A percentile compares a stretch with the other conserved stretches of the same genome.
Evolutionary conservation across 92 coral and sea anemone genomes (phyloP).

Genomic region (Palythoa grandiflora): DNA sequence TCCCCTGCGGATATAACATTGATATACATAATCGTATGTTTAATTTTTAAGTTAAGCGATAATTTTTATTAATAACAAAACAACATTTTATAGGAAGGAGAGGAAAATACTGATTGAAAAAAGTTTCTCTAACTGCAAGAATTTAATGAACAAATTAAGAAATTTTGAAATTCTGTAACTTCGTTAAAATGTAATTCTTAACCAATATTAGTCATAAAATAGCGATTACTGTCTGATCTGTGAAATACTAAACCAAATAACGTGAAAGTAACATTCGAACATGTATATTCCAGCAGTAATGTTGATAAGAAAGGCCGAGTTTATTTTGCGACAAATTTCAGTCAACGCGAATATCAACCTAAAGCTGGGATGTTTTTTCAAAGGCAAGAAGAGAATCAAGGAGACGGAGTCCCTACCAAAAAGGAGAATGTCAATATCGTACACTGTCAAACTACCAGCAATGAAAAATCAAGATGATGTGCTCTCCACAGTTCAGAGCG

Average conservation of each 20-base stretch:
- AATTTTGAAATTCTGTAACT: background rate
- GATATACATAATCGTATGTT: too few relatives aligned
- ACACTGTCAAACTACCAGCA: slow-evolving; percentile 58
- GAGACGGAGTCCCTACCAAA: slow-evolving; percentile 17
- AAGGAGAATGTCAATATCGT: slow-evolving; percentile 67
- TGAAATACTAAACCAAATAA: background rate
- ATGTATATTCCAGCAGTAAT: background rate
- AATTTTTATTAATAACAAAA: too few relatives aligned
- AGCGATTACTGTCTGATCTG: background rate
- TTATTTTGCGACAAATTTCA: slow-evolving; percentile 41
- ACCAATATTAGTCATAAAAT: background rate
- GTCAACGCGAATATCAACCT: slow-evolving; percentile 36
- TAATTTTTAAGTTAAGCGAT: too few relatives aligned
- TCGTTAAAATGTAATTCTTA: background rate
- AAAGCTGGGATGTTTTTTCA: slow-evolving; percentile 54
- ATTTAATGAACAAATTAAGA: background rate
- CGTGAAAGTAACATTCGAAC: background rate
- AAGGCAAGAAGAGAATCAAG: slow-evolving; percentile 69
- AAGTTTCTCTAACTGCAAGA: background rate
- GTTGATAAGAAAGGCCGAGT: background rate
- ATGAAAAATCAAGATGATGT: slow-evolving; percentile 52
- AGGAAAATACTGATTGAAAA: background rate
- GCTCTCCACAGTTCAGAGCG: slow-evolving; percentile 11
- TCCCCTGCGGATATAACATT: too few relatives aligned
- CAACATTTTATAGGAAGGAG: too few relatives aligned